Conservation (phyloP, 2,888 invertebrate species). For the Drosophila villosipedis region DNA sequence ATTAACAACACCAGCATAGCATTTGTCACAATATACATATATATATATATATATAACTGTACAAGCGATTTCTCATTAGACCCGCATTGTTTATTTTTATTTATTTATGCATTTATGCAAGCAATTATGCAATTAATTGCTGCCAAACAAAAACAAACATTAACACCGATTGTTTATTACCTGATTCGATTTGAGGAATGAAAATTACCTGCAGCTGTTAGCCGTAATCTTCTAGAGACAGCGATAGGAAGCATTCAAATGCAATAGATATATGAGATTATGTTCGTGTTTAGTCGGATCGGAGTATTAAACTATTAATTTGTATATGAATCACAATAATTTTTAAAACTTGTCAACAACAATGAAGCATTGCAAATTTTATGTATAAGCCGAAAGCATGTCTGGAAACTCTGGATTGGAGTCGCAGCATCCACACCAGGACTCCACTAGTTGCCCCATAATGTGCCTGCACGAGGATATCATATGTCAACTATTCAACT, state of each 20-base stretch:
- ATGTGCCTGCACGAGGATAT: constrained; percentile 61
- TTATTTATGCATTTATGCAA: constrained; percentile 72
- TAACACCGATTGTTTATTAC: constrained; percentile 37
- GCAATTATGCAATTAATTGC: constrained; percentile 78
- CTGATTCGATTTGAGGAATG: constrained; percentile 60
- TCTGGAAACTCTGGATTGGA: constrained; percentile 14
- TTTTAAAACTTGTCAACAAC: constrained; percentile 25
- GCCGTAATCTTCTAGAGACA: constrained; percentile 28
- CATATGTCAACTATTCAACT: constrained; percentile 43
- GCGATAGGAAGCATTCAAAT: constrained; percentile 48
- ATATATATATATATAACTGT: constrained; percentile 11
- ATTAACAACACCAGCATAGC: constrained; percentile 2
- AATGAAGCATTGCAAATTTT: constrained; percentile 46
- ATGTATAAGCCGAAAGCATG: constrained; percentile 44
- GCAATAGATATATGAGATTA: background rate
- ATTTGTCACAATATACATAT: constrained; percentile 8
- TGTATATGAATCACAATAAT: background rate
- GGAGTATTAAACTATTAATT: background rate
- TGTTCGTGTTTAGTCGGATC: background rate
- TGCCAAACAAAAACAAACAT: constrained; percentile 61
- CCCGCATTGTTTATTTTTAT: constrained; percentile 29
- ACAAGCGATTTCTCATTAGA: constrained; percentile 18
- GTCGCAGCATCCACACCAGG: background rate
- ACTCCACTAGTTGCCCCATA: constrained; percentile 22
- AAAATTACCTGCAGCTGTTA: constrained; percentile 71